Evolutionary conservation across 2,888 invertebrate genomes (phyloP), one percentile per base, ranked within the genome.

Genomic region (Cyrtodaria siliqua): DNA sequence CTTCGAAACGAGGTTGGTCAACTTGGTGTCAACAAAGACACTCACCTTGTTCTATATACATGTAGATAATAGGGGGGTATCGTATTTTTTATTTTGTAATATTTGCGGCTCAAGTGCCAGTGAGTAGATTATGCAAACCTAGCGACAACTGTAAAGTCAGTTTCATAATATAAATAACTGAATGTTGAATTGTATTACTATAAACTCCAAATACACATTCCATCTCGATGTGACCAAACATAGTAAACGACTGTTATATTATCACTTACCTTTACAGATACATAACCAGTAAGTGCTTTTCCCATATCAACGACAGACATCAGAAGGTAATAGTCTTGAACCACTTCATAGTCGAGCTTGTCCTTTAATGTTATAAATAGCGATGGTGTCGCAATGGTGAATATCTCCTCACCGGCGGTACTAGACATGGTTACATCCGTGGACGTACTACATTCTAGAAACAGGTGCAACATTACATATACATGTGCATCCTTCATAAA

Each of bases 281-380:
- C 81, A n/a, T 78, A 79, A 12, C 89, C 89, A 8, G 86, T 87
- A 2, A 84, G 50, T 9, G 76, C 44, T 26, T 72, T 77, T 14
- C 77, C 84, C 0, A 62, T 55, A 47, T 89, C 90, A 1, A 77
- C 79, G 12, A 88, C 79, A 14, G 80, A 60, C 63, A 89, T 42
- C 2, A 86, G 69, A 16, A 90, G 72, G 33, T 73, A 64, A 70
- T 89, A 89, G 3, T 63, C 29, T 20, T 60, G 69, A 2, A 74
- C 77, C 3, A 80, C 82, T 64, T 90, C 90, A 49, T 82, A 87
- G 75, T 90, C 90, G 4, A 90, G 75, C 2, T 75, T 42, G 8
- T 77, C 78, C 12, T 67, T 75, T 27, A 90, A 69, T 0, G 84
- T 84, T 4, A 89, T 56, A 38, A 86, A 61, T 0, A 79, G 79